Evolutionary conservation across 2,113 vertebrate species (phyloP), one percentile per base, ranked within the genome.

Genomic region (Gallinago paraguaiae): DNA sequence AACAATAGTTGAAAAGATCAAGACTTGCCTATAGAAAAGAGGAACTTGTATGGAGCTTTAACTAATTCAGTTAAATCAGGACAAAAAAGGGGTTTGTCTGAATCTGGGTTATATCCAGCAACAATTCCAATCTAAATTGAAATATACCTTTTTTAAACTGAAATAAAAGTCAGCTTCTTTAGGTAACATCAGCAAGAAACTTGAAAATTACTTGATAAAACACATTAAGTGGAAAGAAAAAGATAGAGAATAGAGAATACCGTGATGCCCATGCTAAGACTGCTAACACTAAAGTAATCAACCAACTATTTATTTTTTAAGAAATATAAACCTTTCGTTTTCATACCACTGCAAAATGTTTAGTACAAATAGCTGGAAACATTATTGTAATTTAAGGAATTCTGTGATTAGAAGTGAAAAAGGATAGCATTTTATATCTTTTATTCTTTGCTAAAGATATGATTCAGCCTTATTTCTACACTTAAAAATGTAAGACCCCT

Each of bases 401-500:
- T 79, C 20, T 10, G 15, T 12, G 12, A 61, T 11, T 24, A 45
- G 16, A 79, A 57, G 7, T 24, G 17, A 48, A 82, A 80, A 56
- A 79, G 11, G 33, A 64, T 6, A 53, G 23, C 4, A n/a, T 72
- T 85, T 90, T 46, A 45, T 41, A 60, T 7, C 31, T 10, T n/a
- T 86, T 24, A 61, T 11, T 14, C 15, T 24, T 57, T 84, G 70
- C 75, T 2, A 86, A 88, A 86, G 25, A 5, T 30, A 45, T 1
- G 7, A 83, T 81, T 69, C 30, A 46, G 41, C 12, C 43, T 78
- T 30, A 74, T 31, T 81, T 78, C 70, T 63, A 80, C 50, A 81
- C 15, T 57, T 41, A 59, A 0, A 0, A 86, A 68, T 1, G 0
- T 23, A 92, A 77, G 22, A 74, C 11, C 50, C 15, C 8, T 8